Percentiles rank a stretch among this genome's conserved stretches.
Conservation (phyloP, 2,113 vertebrate genomes). For the Puffinus mauretanicus region DNA sequence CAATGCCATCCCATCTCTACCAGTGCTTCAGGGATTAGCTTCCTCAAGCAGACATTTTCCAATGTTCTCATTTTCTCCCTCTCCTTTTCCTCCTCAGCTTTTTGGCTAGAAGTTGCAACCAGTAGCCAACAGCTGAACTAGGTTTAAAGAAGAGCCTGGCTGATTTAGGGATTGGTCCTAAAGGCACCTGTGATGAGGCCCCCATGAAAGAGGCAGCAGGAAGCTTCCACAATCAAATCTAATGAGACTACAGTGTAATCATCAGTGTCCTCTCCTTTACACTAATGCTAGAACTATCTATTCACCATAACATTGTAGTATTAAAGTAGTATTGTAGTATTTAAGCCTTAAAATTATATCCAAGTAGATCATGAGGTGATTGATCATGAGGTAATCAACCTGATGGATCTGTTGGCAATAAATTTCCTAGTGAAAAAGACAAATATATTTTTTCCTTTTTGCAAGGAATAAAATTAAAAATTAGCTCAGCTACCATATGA, state of each 20-base stretch:
- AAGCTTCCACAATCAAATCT: not conserved
- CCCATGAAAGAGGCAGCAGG: not conserved
- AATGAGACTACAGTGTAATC: not conserved
- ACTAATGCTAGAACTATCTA: not conserved
- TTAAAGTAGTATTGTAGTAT: not conserved
- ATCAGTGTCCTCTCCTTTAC: not conserved
- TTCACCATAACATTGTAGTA: not conserved
- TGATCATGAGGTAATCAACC: not conserved
- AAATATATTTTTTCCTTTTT: not conserved
- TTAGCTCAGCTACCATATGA: not conserved
- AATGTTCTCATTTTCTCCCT: not conserved
- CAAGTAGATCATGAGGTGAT: not conserved
- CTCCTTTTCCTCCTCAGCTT: not conserved
- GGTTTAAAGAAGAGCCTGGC: not conserved
- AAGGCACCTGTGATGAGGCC: not conserved
- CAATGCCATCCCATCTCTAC: not conserved
- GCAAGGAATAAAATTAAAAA: not conserved
- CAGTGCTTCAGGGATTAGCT: not conserved
- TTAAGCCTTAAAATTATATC: not conserved
- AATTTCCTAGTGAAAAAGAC: not conserved
- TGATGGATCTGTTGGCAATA: not conserved
- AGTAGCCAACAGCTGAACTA: not conserved
- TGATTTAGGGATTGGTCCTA: not conserved
- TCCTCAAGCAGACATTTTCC: not conserved
- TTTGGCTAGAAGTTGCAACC: not conserved